Percentiles rank a stretch among this genome's conserved stretches.
Evolutionary conservation across 2,888 invertebrate genomes (phyloP).

Genomic region (Erebia palarica): DNA sequence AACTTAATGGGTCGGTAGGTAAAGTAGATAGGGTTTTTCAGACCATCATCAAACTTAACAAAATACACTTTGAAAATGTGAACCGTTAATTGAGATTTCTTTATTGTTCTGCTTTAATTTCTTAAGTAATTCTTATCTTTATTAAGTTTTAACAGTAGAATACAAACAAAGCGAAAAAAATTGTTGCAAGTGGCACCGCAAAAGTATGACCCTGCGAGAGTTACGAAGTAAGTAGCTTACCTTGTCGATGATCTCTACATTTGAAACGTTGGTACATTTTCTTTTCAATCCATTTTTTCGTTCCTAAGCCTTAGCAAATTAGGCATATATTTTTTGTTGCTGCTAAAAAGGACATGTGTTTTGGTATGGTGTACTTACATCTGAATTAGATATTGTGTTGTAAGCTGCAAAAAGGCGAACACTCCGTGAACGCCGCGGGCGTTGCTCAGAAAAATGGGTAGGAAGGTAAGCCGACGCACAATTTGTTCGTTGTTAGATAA

Average conservation of each 20-base stretch:
- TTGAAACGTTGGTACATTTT: neutral
- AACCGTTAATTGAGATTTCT: too few relatives aligned
- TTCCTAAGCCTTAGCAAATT: conserved; percentile 6
- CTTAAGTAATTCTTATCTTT: too few relatives aligned
- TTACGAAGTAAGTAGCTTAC: neutral
- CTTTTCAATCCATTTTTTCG: conserved; percentile 15
- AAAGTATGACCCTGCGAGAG: too few relatives aligned
- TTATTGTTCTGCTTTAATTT: too few relatives aligned
- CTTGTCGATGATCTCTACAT: too few relatives aligned
- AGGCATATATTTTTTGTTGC: conserved; percentile 25
- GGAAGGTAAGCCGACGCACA: conserved; percentile 54
- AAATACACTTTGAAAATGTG: too few relatives aligned
- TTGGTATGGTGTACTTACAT: conserved; percentile 32
- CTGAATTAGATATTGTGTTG: conserved; percentile 56
- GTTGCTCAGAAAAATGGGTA: conserved; percentile 55
- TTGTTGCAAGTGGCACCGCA: too few relatives aligned
- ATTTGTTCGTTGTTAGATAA: conserved; percentile 71
- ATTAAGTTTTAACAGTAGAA: too few relatives aligned
- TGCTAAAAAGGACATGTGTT: conserved; percentile 35
- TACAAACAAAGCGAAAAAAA: too few relatives aligned
- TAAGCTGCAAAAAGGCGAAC: conserved; percentile 71
- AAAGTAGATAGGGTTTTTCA: too few relatives aligned
- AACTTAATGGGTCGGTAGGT: too few relatives aligned
- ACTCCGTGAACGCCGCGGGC: conserved; percentile 64
- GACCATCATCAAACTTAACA: too few relatives aligned